phyloP scores from a whole-genome alignment of 2,113 vertebrate genomes.

The Nycticryphes semicollaris region DNA sequence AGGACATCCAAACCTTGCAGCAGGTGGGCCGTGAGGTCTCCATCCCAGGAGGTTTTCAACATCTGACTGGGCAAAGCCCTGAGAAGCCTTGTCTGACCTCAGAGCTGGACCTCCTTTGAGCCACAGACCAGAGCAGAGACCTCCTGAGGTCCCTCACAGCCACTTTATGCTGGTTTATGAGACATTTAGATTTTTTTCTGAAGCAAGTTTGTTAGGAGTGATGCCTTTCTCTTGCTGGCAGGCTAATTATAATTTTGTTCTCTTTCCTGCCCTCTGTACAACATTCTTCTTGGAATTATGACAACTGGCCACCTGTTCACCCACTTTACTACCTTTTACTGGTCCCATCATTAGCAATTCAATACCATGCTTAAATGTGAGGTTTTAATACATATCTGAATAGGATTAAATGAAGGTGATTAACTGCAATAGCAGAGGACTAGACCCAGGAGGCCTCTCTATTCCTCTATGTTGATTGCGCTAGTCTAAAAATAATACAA shows the following conservation, averaged over 20 bases:
- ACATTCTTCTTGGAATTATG: not conserved
- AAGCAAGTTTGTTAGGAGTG: not conserved
- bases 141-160: not conserved
- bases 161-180: not conserved
- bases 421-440: not conserved
- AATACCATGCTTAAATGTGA: not conserved
- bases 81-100: not conserved
- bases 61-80: not conserved
- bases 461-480: not conserved
- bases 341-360: not conserved
- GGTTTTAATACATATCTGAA: not conserved
- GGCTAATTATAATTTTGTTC: not conserved
- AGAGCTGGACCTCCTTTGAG: not conserved
- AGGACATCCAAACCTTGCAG: not conserved
- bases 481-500: not conserved
- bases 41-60: not conserved
- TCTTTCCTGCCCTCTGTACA: not conserved
- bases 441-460: not conserved
- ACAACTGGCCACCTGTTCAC: not conserved
- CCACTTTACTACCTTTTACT: not conserved
- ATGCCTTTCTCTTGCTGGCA: not conserved
- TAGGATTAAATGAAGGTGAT: not conserved
- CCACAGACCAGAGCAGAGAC: not conserved
- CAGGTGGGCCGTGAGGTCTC: not conserved
- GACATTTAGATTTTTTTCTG: not conserved